phyloP scores from a whole-genome alignment of 2,888 invertebrate genomes.

The Lepidocyrtinus sp. region DNA sequence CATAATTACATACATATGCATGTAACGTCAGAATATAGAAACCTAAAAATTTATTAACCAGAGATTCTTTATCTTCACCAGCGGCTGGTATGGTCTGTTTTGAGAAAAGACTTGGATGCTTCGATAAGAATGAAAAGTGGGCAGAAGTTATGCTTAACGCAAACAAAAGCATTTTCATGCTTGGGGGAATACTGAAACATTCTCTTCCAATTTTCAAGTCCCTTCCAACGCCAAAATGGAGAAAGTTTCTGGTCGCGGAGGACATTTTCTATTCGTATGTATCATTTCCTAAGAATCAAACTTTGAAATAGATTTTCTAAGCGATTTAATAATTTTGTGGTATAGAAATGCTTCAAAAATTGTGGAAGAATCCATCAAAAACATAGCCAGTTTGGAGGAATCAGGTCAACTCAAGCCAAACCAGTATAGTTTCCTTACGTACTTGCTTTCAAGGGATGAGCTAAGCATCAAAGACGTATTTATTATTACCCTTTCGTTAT shows the following conservation, averaged over 20 bases:
- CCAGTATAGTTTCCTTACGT: slow-evolving; percentile 73
- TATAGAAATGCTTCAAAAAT: slow-evolving; percentile 69
- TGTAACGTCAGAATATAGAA: too few relatives aligned
- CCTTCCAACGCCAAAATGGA: slow-evolving; percentile 74
- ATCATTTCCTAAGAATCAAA: too few relatives aligned
- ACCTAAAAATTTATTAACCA: too few relatives aligned
- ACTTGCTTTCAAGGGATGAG: slow-evolving; percentile 73
- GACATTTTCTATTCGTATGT: slow-evolving; percentile 74
- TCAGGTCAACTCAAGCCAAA: slow-evolving; percentile 71
- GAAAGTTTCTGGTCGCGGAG: slow-evolving; percentile 73
- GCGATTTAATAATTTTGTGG: slow-evolving; percentile 21
- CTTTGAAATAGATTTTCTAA: too few relatives aligned
- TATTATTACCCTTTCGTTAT: slow-evolving; percentile 74
- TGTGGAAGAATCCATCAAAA: slow-evolving; percentile 71
- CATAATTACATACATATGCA: too few relatives aligned
- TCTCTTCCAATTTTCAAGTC: slow-evolving; percentile 74
- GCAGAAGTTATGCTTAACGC: slow-evolving; percentile 73
- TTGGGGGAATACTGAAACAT: slow-evolving; percentile 73
- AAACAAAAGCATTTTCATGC: slow-evolving; percentile 71
- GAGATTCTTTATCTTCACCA: too few relatives aligned
- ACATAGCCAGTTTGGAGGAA: slow-evolving; percentile 71
- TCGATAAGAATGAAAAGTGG: slow-evolving; percentile 71
- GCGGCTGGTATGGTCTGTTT: slow-evolving; percentile 75
- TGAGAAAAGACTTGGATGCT: slow-evolving; percentile 74
- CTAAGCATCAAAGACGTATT: slow-evolving; percentile 73